Evolutionary conservation across 2,888 invertebrate species (phyloP), one percentile per base, ranked within the genome.

Genomic region (Tipula unca): DNA sequence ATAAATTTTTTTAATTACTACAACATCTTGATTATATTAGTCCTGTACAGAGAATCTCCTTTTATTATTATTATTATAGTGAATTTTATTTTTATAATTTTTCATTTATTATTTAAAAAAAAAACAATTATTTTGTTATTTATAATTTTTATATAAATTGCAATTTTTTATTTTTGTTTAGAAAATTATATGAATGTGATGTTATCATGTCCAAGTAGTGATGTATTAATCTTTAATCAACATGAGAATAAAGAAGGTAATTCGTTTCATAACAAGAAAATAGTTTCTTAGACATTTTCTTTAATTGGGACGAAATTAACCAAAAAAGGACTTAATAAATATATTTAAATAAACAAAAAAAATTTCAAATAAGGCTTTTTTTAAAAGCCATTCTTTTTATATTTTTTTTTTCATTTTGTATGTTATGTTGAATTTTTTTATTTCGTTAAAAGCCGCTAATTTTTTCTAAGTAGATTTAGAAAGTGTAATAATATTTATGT

Each of bases 91-190:
- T 25, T 69, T 69, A 69, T 48, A 48, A 48, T 25, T 69, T 69
- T 69, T 69, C 25, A 69, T 69, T 69, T 69, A 69, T 54, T 1
- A 54, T 54, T 54, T 54, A 54, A 17, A n/a, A 54, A 54, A n/a
- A n/a, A n/a, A n/a, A n/a, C n/a, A n/a, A 17, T 54, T 54, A 54
- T 54, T 54, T 54, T 54, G 17, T 54, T 54, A 54, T 69, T 69
- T 69, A 69, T 69, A 69, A 69, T 25, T 69, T 69, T 69, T 69
- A 69, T 69, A 69, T 69, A 69, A 69, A 69, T 69, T 69, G 69
- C 69, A 69, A 69, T 69, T 69, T 69, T 69, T 69, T 69, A 69
- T 69, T 69, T 69, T 69, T 69, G 69, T 69, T 69, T 69, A 69
- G 69, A 69, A 69, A 69, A 69, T 69, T 69, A 69, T 69, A 69